Conservation (phyloP, 2,888 invertebrate genomes). For the Poecilobothrus nobilitatus region DNA sequence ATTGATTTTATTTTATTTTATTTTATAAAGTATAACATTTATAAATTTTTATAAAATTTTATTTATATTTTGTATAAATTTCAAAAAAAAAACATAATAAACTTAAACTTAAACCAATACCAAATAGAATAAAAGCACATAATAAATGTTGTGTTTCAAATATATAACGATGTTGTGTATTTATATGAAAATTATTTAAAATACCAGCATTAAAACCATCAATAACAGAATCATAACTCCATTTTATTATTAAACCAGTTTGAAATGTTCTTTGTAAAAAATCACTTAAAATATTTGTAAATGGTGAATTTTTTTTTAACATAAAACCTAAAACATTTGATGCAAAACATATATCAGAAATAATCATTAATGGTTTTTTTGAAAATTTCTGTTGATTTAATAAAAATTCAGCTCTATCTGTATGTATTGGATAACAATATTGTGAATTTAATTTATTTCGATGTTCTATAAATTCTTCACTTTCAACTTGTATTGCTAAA, state of each 20-base stretch:
- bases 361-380: background rate
- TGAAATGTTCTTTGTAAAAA: background rate
- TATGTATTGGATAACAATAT: constrained; percentile 2
- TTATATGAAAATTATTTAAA: background rate
- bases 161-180: background rate
- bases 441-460: background rate
- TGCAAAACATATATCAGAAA: background rate
- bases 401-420: background rate
- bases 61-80: background rate
- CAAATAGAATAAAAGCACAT: background rate
- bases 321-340: background rate
- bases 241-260: background rate
- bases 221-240: background rate
- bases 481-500: background rate
- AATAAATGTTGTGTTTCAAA: background rate
- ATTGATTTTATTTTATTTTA: no score
- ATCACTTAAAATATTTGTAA: background rate
- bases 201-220: background rate
- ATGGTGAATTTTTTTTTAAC: constrained; percentile 2
- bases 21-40: no score
- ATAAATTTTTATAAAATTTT: no score
- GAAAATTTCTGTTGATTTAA: constrained; percentile 4
- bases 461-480: background rate
- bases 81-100: background rate
- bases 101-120: background rate